A percentile compares a stretch with the other conserved stretches of the same genome.
Conservation (phyloP, 2,113 vertebrate species). For the Phyllostomus discolor region DNA sequence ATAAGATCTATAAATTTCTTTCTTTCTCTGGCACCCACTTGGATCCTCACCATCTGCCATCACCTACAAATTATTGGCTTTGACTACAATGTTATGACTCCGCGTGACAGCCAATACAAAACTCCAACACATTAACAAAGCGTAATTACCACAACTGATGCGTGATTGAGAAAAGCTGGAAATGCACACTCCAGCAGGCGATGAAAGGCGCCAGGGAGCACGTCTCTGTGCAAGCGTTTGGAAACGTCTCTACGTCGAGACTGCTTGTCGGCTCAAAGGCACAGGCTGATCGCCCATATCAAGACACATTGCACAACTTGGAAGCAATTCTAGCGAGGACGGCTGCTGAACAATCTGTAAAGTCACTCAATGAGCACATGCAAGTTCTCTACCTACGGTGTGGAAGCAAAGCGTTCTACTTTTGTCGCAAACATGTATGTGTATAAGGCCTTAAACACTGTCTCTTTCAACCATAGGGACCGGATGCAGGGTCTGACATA, state of each 20-base stretch:
- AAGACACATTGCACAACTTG: neutral
- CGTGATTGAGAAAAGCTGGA: neutral
- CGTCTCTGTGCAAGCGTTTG: fast-evolving
- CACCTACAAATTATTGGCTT: conserved; percentile 37
- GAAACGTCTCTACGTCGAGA: fast-evolving
- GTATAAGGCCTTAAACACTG: fast-evolving
- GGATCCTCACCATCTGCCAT: neutral
- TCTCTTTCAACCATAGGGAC: neutral
- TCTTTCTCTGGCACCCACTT: neutral
- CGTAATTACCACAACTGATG: neutral
- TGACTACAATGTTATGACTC: neutral
- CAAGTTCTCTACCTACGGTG: fast-evolving
- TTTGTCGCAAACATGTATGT: neutral
- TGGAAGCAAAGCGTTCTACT: neutral
- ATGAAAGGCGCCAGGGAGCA: fast-evolving
- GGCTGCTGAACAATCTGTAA: neutral
- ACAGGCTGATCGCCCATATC: neutral
- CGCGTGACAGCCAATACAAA: neutral
- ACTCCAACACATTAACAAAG: neutral
- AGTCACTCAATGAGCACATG: neutral
- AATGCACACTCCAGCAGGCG: fast-evolving
- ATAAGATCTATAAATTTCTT: neutral
- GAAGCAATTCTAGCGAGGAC: neutral
- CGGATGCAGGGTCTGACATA: too few species aligned
- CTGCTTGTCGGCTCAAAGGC: neutral